phyloP scores from a whole-genome alignment of 64 coral and sea anemone species.

The Anthopleura sola region DNA sequence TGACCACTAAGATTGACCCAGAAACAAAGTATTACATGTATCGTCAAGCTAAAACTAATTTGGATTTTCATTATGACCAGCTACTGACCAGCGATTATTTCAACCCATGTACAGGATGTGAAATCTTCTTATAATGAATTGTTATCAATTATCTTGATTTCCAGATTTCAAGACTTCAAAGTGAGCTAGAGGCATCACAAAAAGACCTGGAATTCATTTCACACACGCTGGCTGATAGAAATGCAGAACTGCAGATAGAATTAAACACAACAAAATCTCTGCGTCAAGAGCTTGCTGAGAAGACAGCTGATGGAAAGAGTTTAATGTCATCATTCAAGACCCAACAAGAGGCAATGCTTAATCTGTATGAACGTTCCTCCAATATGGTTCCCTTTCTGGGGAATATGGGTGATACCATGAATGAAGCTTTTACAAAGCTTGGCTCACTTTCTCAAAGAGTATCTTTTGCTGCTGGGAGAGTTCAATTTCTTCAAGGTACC shows the following conservation, averaged over 20 bases:
- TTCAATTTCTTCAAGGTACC: slow-evolving; percentile 85
- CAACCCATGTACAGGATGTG: too few species aligned
- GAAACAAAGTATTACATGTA: too few species aligned
- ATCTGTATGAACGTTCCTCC: not conserved
- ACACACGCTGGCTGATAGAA: slow-evolving; percentile 54
- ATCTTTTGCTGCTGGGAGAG: slow-evolving; percentile 70
- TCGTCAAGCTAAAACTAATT: too few species aligned
- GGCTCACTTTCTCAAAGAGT: slow-evolving; percentile 63
- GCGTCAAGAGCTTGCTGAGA: slow-evolving; percentile 36
- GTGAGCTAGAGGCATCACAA: slow-evolving; percentile 33
- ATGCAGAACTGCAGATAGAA: slow-evolving; percentile 83
- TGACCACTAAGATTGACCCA: too few species aligned
- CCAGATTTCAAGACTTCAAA: not conserved
- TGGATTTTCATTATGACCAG: too few species aligned
- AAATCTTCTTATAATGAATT: not conserved
- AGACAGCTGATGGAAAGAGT: slow-evolving; percentile 28
- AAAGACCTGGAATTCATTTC: slow-evolving; percentile 38
- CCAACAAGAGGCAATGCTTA: not conserved
- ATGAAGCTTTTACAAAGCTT: slow-evolving; percentile 55
- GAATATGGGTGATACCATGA: slow-evolving; percentile 20
- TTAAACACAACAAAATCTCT: slow-evolving; percentile 44
- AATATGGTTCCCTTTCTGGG: slow-evolving; percentile 19
- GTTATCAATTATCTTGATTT: not conserved
- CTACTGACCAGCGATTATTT: too few species aligned
- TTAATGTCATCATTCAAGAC: slow-evolving; percentile 26